phyloP scores from a whole-genome alignment of 2,888 invertebrate species.

The Aphodius sticticus region DNA sequence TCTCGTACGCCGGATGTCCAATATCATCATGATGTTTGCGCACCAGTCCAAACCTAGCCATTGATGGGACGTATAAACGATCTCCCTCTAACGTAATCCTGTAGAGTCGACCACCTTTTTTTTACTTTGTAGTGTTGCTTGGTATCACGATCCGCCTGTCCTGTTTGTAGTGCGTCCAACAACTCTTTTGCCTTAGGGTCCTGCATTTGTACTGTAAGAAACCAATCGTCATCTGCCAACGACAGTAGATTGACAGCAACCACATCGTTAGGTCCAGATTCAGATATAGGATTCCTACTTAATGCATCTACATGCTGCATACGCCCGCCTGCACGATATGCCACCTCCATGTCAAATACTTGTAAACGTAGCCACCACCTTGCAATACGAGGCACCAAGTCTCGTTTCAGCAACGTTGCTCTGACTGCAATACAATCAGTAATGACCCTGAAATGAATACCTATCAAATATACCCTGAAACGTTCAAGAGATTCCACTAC shows the following conservation, averaged over 20 bases:
- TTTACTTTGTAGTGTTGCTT: conserved; percentile 32
- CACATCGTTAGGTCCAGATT: conserved; percentile 42
- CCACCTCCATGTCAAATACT: too few relatives aligned
- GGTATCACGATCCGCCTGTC: conserved; percentile 30
- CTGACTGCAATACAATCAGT: conserved; percentile 41
- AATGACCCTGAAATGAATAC: conserved; percentile 40
- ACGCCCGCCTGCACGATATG: too few relatives aligned
- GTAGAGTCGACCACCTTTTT: conserved; percentile 35
- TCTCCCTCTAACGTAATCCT: conserved; percentile 29
- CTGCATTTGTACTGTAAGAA: conserved; percentile 43
- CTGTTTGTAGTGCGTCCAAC: conserved; percentile 26
- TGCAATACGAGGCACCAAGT: conserved; percentile 36
- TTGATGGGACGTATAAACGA: conserved; percentile 39
- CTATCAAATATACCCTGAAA: conserved; percentile 45
- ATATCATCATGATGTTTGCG: conserved; percentile 49
- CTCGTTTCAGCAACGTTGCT: conserved; percentile 25
- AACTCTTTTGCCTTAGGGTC: conserved; percentile 32
- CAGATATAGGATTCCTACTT: conserved; percentile 35
- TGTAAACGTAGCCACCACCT: too few relatives aligned
- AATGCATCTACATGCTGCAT: too few relatives aligned
- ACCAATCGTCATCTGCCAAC: conserved; percentile 39
- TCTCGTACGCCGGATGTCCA: conserved; percentile 46
- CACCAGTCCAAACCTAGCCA: conserved; percentile 46
- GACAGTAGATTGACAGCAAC: conserved; percentile 37
- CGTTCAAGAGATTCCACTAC: conserved; percentile 44